phyloP scores from a whole-genome alignment of 2,888 invertebrate genomes.

The Xestia c-nigrum region DNA sequence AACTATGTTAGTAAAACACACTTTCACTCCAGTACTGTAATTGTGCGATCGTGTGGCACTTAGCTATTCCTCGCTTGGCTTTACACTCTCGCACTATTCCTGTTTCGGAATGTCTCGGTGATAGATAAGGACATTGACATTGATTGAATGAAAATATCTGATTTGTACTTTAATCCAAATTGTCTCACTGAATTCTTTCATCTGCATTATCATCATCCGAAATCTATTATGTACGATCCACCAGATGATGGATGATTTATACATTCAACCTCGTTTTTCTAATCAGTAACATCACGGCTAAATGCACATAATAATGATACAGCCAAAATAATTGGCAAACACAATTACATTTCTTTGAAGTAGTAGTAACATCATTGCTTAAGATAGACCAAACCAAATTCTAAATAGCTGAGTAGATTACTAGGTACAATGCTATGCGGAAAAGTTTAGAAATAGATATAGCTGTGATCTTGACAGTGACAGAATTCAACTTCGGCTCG shows the following conservation, averaged over 20 bases:
- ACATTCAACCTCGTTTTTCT: neutral
- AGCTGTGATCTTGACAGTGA: slow-evolving; percentile 27
- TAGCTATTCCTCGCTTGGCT: neutral
- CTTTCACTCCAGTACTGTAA: too few relatives aligned
- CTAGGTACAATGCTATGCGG: slow-evolving; percentile 14
- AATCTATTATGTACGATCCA: neutral
- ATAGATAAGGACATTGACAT: neutral
- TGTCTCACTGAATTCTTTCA: neutral
- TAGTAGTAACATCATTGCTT: slow-evolving; percentile 14
- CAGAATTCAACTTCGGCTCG: neutral
- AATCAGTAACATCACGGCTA: slow-evolving; percentile 23
- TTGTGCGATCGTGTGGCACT: too few relatives aligned
- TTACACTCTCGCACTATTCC: neutral
- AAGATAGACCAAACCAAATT: slow-evolving; percentile 25
- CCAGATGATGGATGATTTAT: neutral
- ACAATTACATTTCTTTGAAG: slow-evolving; percentile 33
- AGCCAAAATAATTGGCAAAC: slow-evolving; percentile 29
- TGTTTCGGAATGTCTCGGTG: neutral
- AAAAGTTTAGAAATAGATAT: slow-evolving; percentile 20
- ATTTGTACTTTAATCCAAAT: neutral
- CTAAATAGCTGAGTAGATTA: slow-evolving; percentile 1
- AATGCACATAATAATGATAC: slow-evolving; percentile 12
- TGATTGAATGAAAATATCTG: too few relatives aligned
- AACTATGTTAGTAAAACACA: too few relatives aligned
- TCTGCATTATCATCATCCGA: neutral